A percentile compares a stretch with the other conserved stretches of the same genome.
Conservation (phyloP, 2,888 invertebrate genomes). For the Drosophila paramelanica region DNA sequence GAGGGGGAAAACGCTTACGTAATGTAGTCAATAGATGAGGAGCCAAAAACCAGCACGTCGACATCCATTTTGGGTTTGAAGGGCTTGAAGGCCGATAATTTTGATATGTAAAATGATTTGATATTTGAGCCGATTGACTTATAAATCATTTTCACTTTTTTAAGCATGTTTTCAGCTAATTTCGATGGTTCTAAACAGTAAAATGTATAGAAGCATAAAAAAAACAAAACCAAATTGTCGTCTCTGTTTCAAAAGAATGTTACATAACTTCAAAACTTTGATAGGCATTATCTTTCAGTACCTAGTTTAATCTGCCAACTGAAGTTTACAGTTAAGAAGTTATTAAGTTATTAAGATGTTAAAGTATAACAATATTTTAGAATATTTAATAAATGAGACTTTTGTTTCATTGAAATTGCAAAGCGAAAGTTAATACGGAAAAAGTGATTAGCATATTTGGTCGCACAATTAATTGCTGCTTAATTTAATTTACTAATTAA, state of each 20-base stretch:
- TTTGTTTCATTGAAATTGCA: too few relatives aligned
- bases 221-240: not conserved
- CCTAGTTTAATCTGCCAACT: not conserved
- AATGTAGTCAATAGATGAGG: slow-evolving; percentile 93
- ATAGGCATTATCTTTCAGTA: not conserved
- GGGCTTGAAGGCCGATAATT: not conserved
- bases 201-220: too few relatives aligned
- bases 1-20: slow-evolving; percentile 86
- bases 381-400: too few relatives aligned
- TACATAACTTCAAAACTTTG: not conserved
- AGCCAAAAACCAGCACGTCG: slow-evolving; percentile 90
- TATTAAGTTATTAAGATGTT: not conserved
- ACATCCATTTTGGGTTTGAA: slow-evolving; percentile 18
- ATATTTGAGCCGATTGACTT: slow-evolving; percentile 21
- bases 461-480: not conserved
- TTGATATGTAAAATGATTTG: slow-evolving; percentile 2
- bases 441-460: not conserved
- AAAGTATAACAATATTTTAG: too few relatives aligned
- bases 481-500: not conserved
- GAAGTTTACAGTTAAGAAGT: not conserved
- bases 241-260: not conserved
- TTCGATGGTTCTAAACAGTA: not conserved
- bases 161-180: slow-evolving; percentile 2
- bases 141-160: slow-evolving; percentile 1
- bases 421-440: too few relatives aligned